Evolutionary conservation across 2,797 vertebrate species (phyloP), one percentile per base, ranked within the genome.

Genomic region (Melanogrammus aeglefinus): DNA sequence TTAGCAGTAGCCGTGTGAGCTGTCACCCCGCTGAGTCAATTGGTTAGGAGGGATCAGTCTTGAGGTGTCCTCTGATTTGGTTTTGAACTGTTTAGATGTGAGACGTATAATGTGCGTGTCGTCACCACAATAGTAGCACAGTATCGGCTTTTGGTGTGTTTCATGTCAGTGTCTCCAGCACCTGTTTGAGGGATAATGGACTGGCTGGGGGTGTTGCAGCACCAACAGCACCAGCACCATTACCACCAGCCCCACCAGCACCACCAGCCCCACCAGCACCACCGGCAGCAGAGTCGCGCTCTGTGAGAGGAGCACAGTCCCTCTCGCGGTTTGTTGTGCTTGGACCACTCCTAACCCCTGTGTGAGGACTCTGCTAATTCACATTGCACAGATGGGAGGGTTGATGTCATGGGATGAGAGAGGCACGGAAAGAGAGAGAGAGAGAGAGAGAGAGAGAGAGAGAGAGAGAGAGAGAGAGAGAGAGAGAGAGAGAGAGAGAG

Each of bases 1-100:
- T 90, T 86, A 90, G 87, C 88, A 89, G 91, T 90, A 91, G 90
- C 87, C 80, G 81, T 90, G 85, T 85, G 90, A 90, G 92, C 83
- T 83, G 82, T 86, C 86, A 80, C 87, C 87, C 76, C 81, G 80
- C 81, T 47, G 31, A 71, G 76, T 31, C 31, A 31, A 31, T 31
- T 31, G 31, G 31, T 31, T 2, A 31, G 31, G 31, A 31, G 31
- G 31, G 31, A 31, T 31, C 1, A 31, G 31, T 31, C 31, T 31
- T 31, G 1, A 31, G 1, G 31, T 31, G 31, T 31, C 31, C 31
- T 31, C 31, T 31, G 31, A 31, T 31, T 31, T 31, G 31, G 1
- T 31, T 31, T 31, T 31, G 31, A 1, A 31, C 1, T 2, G 31
- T 31, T 31, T 31, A 31, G 31, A 2, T 31, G 31, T 31, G 31